Evolutionary conservation across 1,140 invertebrate genomes (phyloP), one percentile per base, ranked within the genome.

Genomic region (Orussus abietinus): DNA sequence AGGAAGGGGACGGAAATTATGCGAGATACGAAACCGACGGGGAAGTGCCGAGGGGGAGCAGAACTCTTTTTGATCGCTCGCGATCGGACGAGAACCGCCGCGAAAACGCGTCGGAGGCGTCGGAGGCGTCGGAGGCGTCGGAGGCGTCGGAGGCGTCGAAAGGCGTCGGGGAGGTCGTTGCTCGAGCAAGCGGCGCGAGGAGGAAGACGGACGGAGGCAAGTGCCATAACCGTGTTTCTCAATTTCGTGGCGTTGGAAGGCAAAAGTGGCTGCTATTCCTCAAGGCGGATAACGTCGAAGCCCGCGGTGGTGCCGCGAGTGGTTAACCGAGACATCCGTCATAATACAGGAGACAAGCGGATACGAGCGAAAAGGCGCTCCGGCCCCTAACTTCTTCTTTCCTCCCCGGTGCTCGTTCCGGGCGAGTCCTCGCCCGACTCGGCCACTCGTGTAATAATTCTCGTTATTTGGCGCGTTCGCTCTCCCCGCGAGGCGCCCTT

Each of bases 311-410:
- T n/a, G 22, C n/a, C 6, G 22, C n/a, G 22, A 53, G 49, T 46
- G 29, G 49, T 48, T 49, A 50, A 53, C 38, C 32, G 34, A 52
- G 53, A 52, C 58, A 64, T 66, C 51, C 55, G 62, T 66, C 64
- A 66, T 66, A 61, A 63, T 64, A 63, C 45, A 45, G 38, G 43
- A 50, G 57, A 62, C 56, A 58, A 56, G 44, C 38, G 43, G 44
- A 54, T 57, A 45, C 51, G 51, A 55, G 47, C 37, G 50, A 56
- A 55, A 58, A 58, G 49, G 45, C 44, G n/a, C n/a, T n/a, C n/a
- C n/a, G 36, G 20, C 49, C 47, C 57, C 57, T 65, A 64, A 68
- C 57, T 65, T 45, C 59, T 68, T 58, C 58, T 65, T 68, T 68
- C 28, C 37, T 43, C 42, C 30, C 35, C 19, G 50, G 53, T 53